Conservation (phyloP, 2,797 vertebrate species). For the Pangasius krempfi region DNA sequence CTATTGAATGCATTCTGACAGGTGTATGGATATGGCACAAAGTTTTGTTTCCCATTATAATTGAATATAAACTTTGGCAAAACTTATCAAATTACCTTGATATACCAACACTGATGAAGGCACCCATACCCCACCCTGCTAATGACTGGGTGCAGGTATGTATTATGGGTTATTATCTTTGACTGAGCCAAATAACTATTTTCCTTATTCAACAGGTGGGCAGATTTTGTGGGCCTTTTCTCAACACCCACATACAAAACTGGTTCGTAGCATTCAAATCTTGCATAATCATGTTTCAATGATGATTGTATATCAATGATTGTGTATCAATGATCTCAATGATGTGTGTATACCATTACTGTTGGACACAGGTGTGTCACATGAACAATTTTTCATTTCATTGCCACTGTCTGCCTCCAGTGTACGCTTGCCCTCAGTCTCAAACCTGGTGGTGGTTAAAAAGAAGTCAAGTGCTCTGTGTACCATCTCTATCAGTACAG, state of each 20-base stretch:
- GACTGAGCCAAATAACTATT: conserved; percentile 58
- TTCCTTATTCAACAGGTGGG: conserved; percentile 35
- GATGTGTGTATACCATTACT: not conserved
- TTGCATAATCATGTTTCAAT: not conserved
- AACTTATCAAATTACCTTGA: conserved; percentile 3
- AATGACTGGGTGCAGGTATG: conserved; percentile 60
- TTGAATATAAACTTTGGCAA: not conserved
- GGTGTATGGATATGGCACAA: not conserved
- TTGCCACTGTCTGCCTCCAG: not conserved
- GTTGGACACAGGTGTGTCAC: no score
- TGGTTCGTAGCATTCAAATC: not conserved
- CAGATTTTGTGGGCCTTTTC: conserved; percentile 9
- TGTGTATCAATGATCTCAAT: not conserved
- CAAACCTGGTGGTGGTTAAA: not conserved
- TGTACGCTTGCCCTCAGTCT: not conserved
- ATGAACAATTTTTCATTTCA: not conserved
- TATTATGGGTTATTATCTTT: conserved; percentile 59
- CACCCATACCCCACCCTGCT: conserved; percentile 28
- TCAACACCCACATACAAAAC: not conserved
- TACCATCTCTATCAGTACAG: not conserved
- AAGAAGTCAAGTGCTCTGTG: not conserved
- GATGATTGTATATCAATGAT: no score
- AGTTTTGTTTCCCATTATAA: not conserved
- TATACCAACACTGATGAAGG: conserved; percentile 4
- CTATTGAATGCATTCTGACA: not conserved